These are phyloP conservation scores for Drosophila bunnanda DNA, from an alignment of 2,888 invertebrate species.

Conservation along the genomic window DNA sequence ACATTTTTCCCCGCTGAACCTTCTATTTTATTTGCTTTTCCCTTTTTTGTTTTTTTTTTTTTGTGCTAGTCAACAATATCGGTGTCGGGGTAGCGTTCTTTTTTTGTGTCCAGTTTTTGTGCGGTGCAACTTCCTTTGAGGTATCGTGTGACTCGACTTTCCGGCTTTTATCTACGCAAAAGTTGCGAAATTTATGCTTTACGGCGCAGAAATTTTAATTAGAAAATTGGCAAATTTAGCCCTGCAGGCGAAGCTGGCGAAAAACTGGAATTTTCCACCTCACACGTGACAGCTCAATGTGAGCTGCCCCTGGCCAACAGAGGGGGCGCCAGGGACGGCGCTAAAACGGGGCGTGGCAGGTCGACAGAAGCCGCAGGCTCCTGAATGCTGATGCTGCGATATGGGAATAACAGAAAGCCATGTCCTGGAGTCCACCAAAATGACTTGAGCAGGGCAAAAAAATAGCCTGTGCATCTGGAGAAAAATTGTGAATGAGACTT, in stretches of 20 bases:
- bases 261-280: conserved; percentile 42
- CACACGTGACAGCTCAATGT: conserved; percentile 76
- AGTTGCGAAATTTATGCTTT: conserved; percentile 75
- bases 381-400: conserved; percentile 62
- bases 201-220: conserved; percentile 80
- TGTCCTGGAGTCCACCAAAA: conserved; percentile 56
- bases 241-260: conserved; percentile 33
- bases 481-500: background rate
- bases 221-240: conserved; percentile 78
- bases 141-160: conserved; percentile 44
- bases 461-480: background rate
- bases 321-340: conserved; percentile 18
- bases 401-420: conserved; percentile 64
- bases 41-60: too few relatives aligned
- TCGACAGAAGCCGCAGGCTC: conserved; percentile 17
- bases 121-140: conserved; percentile 29
- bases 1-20: conserved; percentile 23
- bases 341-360: conserved; percentile 23
- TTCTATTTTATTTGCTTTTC: conserved; percentile 14
- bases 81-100: conserved; percentile 5
- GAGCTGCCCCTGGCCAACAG: conserved; percentile 38
- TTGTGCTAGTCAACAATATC: conserved; percentile 24
- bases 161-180: conserved; percentile 65
- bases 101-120: conserved; percentile 8
- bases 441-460: conserved; percentile 26